Evolutionary conservation across 2,797 vertebrate species (phyloP).

Genomic region (Trachops cirrhosus): DNA sequence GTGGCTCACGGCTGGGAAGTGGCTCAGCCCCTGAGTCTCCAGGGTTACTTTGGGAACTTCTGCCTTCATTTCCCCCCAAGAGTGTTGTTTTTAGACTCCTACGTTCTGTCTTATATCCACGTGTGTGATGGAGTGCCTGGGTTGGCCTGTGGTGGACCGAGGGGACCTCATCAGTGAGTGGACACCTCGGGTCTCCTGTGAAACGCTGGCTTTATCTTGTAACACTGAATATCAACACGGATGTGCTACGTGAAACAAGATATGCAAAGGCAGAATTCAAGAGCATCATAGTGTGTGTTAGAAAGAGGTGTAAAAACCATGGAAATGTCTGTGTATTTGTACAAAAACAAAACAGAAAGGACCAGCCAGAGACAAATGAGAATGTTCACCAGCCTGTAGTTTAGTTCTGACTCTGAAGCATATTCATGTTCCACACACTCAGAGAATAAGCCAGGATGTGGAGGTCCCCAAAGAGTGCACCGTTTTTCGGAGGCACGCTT

Average conservation of each 20-base stretch:
- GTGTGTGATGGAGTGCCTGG: too few relatives aligned
- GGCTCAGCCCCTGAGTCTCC: neutral
- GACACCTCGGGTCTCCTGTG: too few relatives aligned
- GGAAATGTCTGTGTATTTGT: too few relatives aligned
- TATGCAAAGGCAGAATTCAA: neutral
- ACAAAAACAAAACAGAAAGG: too few relatives aligned
- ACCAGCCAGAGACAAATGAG: neutral
- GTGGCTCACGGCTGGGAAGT: accelerated
- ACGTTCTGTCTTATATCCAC: neutral
- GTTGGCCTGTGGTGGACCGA: neutral
- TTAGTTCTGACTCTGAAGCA: accelerated
- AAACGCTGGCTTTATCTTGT: accelerated
- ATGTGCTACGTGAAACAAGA: neutral
- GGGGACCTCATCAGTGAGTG: too few relatives aligned
- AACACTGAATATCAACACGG: too few relatives aligned
- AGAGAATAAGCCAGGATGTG: accelerated
- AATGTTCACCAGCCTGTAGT: accelerated
- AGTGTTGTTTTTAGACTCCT: too few relatives aligned
- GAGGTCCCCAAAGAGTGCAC: neutral
- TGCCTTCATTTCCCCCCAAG: neutral
- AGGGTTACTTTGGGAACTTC: neutral
- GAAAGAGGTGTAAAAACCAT: neutral
- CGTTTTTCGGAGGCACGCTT: too few relatives aligned
- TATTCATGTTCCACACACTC: accelerated
- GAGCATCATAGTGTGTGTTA: neutral